Conservation (phyloP, 2,113 vertebrate genomes). For the Sprattus sprattus region DNA sequence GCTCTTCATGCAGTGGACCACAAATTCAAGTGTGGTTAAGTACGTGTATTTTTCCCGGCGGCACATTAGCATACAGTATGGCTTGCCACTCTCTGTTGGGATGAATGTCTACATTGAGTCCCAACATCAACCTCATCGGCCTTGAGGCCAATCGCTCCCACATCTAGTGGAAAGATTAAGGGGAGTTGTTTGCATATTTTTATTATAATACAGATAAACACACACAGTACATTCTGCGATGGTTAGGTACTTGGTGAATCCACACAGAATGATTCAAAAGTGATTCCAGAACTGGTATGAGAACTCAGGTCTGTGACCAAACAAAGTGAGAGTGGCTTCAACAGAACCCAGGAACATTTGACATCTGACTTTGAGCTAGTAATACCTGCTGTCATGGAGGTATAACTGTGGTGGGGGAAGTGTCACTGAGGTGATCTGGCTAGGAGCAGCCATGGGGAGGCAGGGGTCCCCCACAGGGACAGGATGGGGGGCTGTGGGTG, state of each 20-base stretch:
- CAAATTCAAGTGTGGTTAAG: no score
- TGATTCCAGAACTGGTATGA: not conserved
- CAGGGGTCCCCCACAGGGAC: constrained; percentile 52
- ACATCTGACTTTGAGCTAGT: not conserved
- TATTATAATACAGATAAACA: not conserved
- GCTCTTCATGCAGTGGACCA: no score
- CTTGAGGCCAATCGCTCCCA: not conserved
- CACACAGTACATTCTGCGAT: no score
- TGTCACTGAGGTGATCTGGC: constrained; percentile 66
- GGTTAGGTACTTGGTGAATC: no score
- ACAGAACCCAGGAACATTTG: not conserved
- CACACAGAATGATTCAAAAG: not conserved
- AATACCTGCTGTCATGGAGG: constrained; percentile 94
- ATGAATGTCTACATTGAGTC: not conserved
- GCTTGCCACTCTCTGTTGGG: not conserved
- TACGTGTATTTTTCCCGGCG: no score
- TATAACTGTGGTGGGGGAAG: constrained; percentile 87
- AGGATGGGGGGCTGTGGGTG: constrained; percentile 58
- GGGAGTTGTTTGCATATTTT: not conserved
- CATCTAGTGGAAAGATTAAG: not conserved
- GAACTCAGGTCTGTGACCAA: not conserved
- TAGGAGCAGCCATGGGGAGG: constrained; percentile 42
- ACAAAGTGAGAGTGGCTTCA: not conserved
- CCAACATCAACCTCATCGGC: not conserved
- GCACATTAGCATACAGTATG: not conserved